Evolutionary conservation across 2,888 invertebrate species (phyloP).

Genomic region (Habrosyne pyritoides): DNA sequence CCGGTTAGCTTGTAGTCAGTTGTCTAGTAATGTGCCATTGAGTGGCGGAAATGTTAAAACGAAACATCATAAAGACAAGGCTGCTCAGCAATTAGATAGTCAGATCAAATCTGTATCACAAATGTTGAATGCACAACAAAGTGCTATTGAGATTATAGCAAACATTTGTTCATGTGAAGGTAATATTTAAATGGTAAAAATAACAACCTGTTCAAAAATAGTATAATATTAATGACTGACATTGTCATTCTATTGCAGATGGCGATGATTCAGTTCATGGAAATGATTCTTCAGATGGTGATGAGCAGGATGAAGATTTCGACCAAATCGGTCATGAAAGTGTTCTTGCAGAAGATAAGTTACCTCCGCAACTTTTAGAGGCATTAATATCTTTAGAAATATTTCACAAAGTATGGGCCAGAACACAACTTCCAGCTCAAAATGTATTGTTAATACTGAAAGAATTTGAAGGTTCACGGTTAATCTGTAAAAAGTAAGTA

Average conservation of each 20-base stretch:
- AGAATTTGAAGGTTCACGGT: constrained; percentile 74
- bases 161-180: constrained; percentile 88
- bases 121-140: constrained; percentile 87
- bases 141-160: constrained; percentile 87
- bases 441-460: constrained; percentile 81
- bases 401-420: constrained; percentile 84
- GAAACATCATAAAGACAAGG: constrained; percentile 59
- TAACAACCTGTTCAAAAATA: no score
- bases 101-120: constrained; percentile 77
- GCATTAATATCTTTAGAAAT: constrained; percentile 83
- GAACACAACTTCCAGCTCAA: constrained; percentile 79
- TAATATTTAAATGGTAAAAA: no score
- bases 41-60: constrained; percentile 54
- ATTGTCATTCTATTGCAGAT: constrained; percentile 40
- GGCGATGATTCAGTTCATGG: constrained; percentile 53
- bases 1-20: constrained; percentile 69
- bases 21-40: constrained; percentile 77
- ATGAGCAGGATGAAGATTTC: constrained; percentile 71
- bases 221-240: no score
- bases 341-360: constrained; percentile 69
- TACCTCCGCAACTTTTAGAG: constrained; percentile 84
- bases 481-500: constrained; percentile 78
- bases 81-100: constrained; percentile 68
- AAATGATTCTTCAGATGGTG: constrained; percentile 66
- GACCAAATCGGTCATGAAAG: constrained; percentile 68